Evolutionary conservation across 2,888 invertebrate genomes (phyloP), one percentile per base, ranked within the genome.

Genomic region (Teleiodes luculella): DNA sequence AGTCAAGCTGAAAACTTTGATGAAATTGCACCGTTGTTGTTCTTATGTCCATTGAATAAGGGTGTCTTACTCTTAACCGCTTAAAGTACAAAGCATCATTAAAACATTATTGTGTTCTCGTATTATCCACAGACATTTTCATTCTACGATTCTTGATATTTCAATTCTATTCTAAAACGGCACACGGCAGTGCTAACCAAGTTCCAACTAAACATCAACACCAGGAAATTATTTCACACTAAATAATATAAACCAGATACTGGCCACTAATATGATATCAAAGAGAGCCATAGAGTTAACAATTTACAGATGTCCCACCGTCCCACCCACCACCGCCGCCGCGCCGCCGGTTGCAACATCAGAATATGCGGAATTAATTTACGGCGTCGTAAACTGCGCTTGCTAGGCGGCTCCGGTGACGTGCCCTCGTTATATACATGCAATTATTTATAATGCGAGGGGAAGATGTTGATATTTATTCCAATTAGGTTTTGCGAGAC

Each of bases 321-420:
- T n/a, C n/a, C n/a, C n/a, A n/a, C n/a, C n/a, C n/a, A n/a, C n/a
- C n/a, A n/a, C n/a, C n/a, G n/a, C n/a, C n/a, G n/a, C n/a, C n/a
- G n/a, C n/a, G n/a, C n/a, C n/a, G n/a, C n/a, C n/a, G 20, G n/a
- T 43, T 43, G 20, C 43, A 43, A 43, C 43, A 43, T 43, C 43
- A 43, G n/a, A 43, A 43, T 43, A 28, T 14, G 28, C 28, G 43
- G 28, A 28, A 43, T 13, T 43, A 43, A 43, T 43, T 43, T 43
- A 43, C 13, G 7, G 28, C 3, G 28, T 20, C 28, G 28, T 43
- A 43, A 43, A 43, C n/a, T 43, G 1, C n/a, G 43, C 14, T 43
- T 13, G 13, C 11, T 43, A 24, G 43, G 24, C n/a, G 43, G 10
- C 39, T 10, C 7, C 3, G 13, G 24, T n/a, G 1, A 10, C 43